These are phyloP conservation scores for Eurytoma californica DNA, from an alignment of 2,888 invertebrate species.

Conservation along the genomic window DNA sequence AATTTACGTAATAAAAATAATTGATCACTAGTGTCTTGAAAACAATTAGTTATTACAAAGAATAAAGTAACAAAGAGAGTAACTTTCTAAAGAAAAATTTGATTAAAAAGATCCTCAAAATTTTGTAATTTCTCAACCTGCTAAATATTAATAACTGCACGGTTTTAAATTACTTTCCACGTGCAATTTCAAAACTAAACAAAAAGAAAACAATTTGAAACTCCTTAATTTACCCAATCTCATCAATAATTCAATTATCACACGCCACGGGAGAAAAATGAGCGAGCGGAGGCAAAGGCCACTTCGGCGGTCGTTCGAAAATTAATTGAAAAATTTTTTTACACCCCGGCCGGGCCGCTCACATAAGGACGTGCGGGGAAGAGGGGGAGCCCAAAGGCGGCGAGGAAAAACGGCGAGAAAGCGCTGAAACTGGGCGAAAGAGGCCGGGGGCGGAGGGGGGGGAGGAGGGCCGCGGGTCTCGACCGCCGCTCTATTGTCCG, in stretches of 20 bases:
- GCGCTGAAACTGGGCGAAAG: slow-evolving; percentile 9
- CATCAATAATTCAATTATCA: background rate
- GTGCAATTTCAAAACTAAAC: background rate
- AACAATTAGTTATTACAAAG: too few species aligned
- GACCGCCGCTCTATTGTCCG: slow-evolving; percentile 69
- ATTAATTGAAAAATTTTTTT: slow-evolving; percentile 54
- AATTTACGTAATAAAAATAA: too few species aligned
- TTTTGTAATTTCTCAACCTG: too few species aligned
- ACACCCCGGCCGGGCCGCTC: background rate
- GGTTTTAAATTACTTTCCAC: background rate
- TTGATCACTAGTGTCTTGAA: too few species aligned
- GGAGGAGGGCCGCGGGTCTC: slow-evolving; percentile 64
- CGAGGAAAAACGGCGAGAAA: slow-evolving; percentile 23
- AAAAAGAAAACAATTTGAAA: background rate
- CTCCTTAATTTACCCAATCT: background rate
- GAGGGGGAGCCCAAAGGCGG: slow-evolving; percentile 4
- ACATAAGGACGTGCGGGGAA: slow-evolving; percentile 9
- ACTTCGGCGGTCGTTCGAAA: slow-evolving; percentile 12
- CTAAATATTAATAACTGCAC: too few species aligned
- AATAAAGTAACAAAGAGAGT: too few species aligned
- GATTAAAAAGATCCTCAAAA: too few species aligned
- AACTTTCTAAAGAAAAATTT: too few species aligned
- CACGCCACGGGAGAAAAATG: slow-evolving; percentile 5
- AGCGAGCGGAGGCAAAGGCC: slow-evolving; percentile 6
- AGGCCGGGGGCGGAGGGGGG: slow-evolving; percentile 32